Evolutionary conservation across 2,888 invertebrate genomes (phyloP).

Genomic region (Tetropium fuscum): DNA sequence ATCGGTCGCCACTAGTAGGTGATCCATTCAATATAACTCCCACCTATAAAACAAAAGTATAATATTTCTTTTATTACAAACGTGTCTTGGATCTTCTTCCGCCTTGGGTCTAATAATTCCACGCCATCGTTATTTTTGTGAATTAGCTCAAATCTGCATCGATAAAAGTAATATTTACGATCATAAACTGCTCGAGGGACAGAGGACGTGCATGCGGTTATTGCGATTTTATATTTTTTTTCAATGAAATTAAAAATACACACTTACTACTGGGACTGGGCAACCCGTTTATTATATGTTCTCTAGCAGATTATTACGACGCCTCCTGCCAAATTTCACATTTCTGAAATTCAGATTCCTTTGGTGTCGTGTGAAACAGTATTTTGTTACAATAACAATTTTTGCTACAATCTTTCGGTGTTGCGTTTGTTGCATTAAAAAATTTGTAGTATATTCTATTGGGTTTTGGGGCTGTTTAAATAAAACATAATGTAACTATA

Average conservation of each 20-base stretch:
- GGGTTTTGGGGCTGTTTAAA: too few species aligned
- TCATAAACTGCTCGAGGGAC: too few species aligned
- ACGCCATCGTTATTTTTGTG: too few species aligned
- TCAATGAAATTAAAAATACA: constrained; percentile 52
- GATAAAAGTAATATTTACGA: constrained; percentile 3
- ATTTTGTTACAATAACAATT: constrained; percentile 23
- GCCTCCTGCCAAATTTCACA: constrained; percentile 37
- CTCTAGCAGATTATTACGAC: constrained; percentile 19
- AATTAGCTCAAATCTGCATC: too few species aligned
- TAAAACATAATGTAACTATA: too few species aligned
- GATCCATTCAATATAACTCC: constrained; percentile 12
- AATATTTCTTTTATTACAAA: too few species aligned
- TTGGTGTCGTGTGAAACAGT: constrained; percentile 50
- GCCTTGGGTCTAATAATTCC: too few species aligned
- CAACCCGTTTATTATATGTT: constrained; percentile 23
- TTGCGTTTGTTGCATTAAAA: constrained; percentile 1
- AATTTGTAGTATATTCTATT: neutral
- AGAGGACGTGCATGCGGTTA: too few species aligned
- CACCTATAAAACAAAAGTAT: constrained; percentile 4
- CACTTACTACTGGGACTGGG: constrained; percentile 36
- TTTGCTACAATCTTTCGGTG: constrained; percentile 4
- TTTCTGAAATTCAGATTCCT: constrained; percentile 29
- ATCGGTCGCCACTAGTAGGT: neutral
- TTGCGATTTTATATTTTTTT: too few species aligned
- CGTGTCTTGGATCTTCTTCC: too few species aligned